Percentiles rank a stretch among this genome's conserved stretches.
phyloP scores from a whole-genome alignment of 2,797 vertebrate genomes.

The Iguana delicatissima region DNA sequence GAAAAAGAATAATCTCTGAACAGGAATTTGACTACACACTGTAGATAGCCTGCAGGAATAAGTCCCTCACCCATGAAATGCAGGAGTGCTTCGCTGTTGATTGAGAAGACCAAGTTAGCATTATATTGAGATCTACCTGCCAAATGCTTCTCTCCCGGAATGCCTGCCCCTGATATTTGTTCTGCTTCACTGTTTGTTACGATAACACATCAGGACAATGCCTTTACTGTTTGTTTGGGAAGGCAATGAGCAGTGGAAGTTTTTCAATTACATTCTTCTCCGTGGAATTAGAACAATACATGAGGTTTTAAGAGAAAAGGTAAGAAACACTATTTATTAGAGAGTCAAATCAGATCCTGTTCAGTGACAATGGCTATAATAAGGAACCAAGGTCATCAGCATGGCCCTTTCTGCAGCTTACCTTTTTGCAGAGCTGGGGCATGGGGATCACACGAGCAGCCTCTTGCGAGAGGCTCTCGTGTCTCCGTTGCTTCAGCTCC shows the following conservation, averaged over 20 bases:
- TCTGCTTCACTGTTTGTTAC: constrained; percentile 45
- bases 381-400: constrained; percentile 19
- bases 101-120: constrained; percentile 20
- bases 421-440: no score
- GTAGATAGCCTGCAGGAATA: constrained; percentile 25
- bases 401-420: not conserved
- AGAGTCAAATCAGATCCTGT: constrained; percentile 12
- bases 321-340: constrained; percentile 12
- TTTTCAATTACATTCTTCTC: constrained; percentile 54
- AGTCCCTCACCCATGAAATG: constrained; percentile 27
- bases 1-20: constrained; percentile 35
- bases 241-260: constrained; percentile 49
- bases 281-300: constrained; percentile 53
- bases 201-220: constrained; percentile 39
- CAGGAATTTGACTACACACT: constrained; percentile 45
- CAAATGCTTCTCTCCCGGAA: constrained; percentile 51
- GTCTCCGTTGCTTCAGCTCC: no score
- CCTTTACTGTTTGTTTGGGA: constrained; percentile 45
- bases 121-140: constrained; percentile 39
- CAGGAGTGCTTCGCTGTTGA: constrained; percentile 20
- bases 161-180: constrained; percentile 31
- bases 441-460: no score
- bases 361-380: constrained; percentile 12
- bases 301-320: constrained; percentile 41
- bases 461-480: no score